Base-by-base conservation (phyloP, 1,140 invertebrate species). In the Nasonia giraulti region DNA sequence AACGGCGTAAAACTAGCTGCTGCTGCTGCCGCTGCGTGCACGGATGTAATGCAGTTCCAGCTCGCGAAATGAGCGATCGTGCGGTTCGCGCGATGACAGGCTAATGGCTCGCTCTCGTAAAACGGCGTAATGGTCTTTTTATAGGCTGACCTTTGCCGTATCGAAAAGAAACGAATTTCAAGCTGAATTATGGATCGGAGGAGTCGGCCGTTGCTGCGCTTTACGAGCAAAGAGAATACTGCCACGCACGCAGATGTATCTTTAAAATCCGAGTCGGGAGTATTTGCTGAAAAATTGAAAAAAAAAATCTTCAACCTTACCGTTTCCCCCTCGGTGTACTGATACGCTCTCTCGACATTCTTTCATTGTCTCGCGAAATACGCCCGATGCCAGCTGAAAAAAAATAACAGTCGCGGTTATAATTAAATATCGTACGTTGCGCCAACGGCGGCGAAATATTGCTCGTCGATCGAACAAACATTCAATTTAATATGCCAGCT, bases 141-240 rank as follows among this genome's bases (percentile, higher is more conserved):
- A 79, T 80, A 80, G 76, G 73, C 69, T 44, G 11, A 31, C 76
- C 55, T 17, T 71, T 27, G 44, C 20, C 69, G 55, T 78, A 78
- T 68, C 23, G 82, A 74, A 84, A 80, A 80, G 83, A 84, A 84
- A 80, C 78, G 78, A 85, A 85, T 80, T 85, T 85, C 78, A 33
- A 78, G 83, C 83, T 80, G 47, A 85, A 85, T 85, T 85, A 80
- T 80, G 55, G 55, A 75, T 80, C 14, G 77, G 37, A 79, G 47
- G 27, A 23, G 62, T 27, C 7, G 31, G 20, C 55, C n/a, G 55
- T 33, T 83, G 11, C 12, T 20, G 6, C 11, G 66, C n/a, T 84
- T 78, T 84, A 83, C 75, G 74, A 83, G 82, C 82, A 8, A 10
- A 31, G n/a, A 10, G 27, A 27, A 27, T 27, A 27, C 27, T 27